Evolutionary conservation across 2,113 vertebrate species (phyloP), one percentile per base, ranked within the genome.

Genomic region (Collichthys lucidus): DNA sequence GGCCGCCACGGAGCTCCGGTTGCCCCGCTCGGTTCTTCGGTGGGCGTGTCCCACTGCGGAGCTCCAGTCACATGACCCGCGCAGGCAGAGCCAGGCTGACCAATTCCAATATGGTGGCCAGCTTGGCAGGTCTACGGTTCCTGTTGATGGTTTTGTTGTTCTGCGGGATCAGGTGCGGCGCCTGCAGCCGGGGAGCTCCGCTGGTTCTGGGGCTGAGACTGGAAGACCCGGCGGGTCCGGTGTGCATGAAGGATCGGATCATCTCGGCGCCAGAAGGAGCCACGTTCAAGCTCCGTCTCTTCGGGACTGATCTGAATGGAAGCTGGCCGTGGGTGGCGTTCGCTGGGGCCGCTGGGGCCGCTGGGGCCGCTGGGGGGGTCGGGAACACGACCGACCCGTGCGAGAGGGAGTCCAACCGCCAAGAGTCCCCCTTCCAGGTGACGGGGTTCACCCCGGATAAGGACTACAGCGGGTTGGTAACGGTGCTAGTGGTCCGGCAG

Each of bases 71-170:
- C 93, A 89, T 96, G 95, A 95, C 59, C 74, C 71, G 70, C 85
- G 82, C 72, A 68, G 84, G 82, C 84, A 73, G 80, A 93, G 79
- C 86, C 94, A 90, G 87, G 88, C 89, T 92, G 93, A 91, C 83
- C 92, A 91, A 85, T 86, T 96, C 93, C 95, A 96, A 96, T 94
- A 96, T 96, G 95, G 95, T 95, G 95, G 95, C 92, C 89, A 91
- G 93, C 90, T 92, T 89, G 91, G 92, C 91, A 88, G 94, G 91
- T 91, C 90, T 91, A 80, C 91, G 90, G 82, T 90, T 95, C 86
- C 84, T 93, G 91, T 94, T 92, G 91, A 93, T 92, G 92, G 57
- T 93, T 86, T 80, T 93, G 91, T 93, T 92, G 87, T 87, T 93
- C 59, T 92, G 91, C 88, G 91, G 93, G 86, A 93, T 94, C 91